phyloP scores from a whole-genome alignment of 2,888 invertebrate species.

The Parthenolecanium corni region DNA sequence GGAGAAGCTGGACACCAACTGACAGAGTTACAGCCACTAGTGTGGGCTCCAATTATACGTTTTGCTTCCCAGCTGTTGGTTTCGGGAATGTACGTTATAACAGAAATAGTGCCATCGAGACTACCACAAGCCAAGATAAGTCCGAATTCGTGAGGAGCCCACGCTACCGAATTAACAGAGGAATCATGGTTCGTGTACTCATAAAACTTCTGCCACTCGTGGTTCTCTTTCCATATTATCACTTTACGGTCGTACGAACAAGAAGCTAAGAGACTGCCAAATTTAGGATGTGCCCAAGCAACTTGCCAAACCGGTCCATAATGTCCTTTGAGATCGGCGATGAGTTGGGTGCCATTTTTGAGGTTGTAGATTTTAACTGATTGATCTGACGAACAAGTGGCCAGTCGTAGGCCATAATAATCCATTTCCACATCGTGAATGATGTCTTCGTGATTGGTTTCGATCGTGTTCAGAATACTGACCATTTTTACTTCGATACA shows the following conservation, averaged over 20 bases:
- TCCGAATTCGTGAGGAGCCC: conserved; percentile 93
- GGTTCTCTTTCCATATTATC: conserved; percentile 94
- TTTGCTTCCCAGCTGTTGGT: conserved; percentile 77
- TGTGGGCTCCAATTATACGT: conserved; percentile 91
- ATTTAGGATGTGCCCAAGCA: conserved; percentile 97
- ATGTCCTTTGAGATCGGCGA: conserved; percentile 86
- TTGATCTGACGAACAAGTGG: conserved; percentile 97
- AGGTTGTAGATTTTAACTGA: conserved; percentile 94
- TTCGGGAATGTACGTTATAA: conserved; percentile 66
- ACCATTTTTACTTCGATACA: conserved; percentile 31
- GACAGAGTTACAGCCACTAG: conserved; percentile 92
- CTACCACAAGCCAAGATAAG: conserved; percentile 89
- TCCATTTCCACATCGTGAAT: conserved; percentile 98
- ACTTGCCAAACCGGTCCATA: conserved; percentile 92
- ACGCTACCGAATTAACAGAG: conserved; percentile 92
- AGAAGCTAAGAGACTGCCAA: conserved; percentile 86
- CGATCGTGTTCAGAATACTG: conserved; percentile 73
- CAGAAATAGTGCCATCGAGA: conserved; percentile 89
- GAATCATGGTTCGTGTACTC: conserved; percentile 94
- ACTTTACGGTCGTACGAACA: conserved; percentile 98
- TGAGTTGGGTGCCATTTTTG: conserved; percentile 79
- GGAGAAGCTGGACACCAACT: conserved; percentile 83
- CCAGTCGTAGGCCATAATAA: conserved; percentile 88
- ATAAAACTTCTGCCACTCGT: conserved; percentile 83
- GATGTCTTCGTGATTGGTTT: conserved; percentile 98